Evolutionary conservation across 2,797 vertebrate genomes (phyloP).

Genomic region (Mionectes olivaceus): DNA sequence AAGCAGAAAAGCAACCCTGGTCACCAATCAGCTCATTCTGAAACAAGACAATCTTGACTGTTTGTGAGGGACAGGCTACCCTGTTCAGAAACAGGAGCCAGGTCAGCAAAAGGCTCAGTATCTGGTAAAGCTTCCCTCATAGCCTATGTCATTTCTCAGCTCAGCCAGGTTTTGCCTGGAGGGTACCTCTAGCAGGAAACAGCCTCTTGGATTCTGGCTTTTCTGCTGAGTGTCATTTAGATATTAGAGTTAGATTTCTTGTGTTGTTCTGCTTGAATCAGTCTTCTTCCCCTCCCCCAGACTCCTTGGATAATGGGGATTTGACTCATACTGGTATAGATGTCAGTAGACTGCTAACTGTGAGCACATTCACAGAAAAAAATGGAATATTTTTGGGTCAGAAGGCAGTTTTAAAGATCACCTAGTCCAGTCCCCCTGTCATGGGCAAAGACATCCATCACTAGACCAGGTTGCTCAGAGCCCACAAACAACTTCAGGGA

Average conservation of each 20-base stretch:
- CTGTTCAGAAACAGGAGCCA: neutral
- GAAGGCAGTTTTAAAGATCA: neutral
- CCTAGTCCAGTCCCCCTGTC: accelerated
- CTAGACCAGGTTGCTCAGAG: neutral
- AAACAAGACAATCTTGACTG: neutral
- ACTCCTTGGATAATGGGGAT: neutral
- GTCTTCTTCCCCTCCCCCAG: neutral
- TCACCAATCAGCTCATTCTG: neutral
- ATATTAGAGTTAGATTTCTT: neutral
- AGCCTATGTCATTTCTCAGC: too few relatives aligned
- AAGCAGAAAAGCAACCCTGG: neutral
- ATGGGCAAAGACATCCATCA: neutral
- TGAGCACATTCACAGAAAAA: neutral
- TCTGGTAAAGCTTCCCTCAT: neutral
- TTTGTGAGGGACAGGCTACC: neutral
- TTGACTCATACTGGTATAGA: neutral
- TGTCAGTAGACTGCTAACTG: neutral
- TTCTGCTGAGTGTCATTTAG: neutral
- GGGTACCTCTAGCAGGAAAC: neutral
- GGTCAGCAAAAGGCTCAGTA: too few relatives aligned
- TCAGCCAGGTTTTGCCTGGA: neutral
- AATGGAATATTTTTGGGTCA: neutral
- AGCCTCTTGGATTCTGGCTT: neutral
- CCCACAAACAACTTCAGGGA: neutral
- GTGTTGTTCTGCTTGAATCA: neutral